Evolutionary conservation across 2,113 vertebrate genomes (phyloP), one percentile per base, ranked within the genome.

Genomic region (Aleadryas rufinucha): DNA sequence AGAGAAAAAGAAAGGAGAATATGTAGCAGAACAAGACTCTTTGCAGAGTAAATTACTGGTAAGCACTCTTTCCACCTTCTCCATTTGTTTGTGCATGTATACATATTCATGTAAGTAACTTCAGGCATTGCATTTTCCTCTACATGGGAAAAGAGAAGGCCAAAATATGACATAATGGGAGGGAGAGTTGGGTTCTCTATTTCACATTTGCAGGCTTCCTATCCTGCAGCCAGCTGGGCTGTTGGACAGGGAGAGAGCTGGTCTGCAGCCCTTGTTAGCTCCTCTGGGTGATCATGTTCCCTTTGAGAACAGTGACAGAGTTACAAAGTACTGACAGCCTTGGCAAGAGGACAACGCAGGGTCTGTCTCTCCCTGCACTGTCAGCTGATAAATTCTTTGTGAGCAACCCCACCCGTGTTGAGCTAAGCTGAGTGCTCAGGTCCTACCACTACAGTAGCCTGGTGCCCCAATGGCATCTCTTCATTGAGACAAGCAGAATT

Each of bases 251-350:
- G n/a, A 94, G 21, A 27, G 24, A 1, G 1, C n/a, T 79, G 21
- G 8, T 68, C 50, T 83, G 79, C 24, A 79, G 42, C 47, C 47
- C 17, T 16, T 7, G 2, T 39, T 61, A 70, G 17, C 31, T 81
- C 2, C 0, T 24, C 17, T 13, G 11, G 10, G 26, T 41, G 28
- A 53, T 26, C 2, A 1, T 1, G 23, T 13, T 69, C 44, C 27
- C 39, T 59, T 69, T n/a, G 31, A 77, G 41, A 24, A 27, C 10
- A 80, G 10, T 17, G n/a, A 45, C 7, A 49, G 3, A 47, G 9
- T 33, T 45, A 45, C 6, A 27, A 54, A 66, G 21, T 10, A 53
- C 28, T 18, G 11, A 53, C 10, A 60, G 49, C 26, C 15, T 0
- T 59, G 50, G 35, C n/a, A 91, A 60, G 68, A 93, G 12, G 44